Percentiles rank a stretch among this genome's conserved stretches.
Conservation (phyloP, 2,888 invertebrate species). For the Scaptomyza flava region DNA sequence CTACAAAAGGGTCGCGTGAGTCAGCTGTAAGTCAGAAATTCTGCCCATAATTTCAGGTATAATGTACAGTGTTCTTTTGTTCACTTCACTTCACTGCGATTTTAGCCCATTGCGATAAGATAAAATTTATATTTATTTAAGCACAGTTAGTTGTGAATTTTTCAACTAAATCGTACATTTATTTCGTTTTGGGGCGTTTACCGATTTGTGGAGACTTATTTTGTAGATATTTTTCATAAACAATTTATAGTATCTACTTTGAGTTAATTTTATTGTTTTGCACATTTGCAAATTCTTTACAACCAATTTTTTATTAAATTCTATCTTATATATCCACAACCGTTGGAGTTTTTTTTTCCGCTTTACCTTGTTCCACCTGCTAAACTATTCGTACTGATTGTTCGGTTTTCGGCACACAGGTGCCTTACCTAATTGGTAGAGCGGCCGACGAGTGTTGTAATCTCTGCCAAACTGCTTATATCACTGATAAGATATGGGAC, state of each 20-base stretch:
- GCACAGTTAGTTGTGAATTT: constrained; percentile 24
- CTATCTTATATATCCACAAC: constrained; percentile 7
- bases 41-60: not conserved
- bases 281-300: not conserved
- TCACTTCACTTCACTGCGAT: constrained; percentile 33
- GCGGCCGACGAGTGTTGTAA: constrained; percentile 43
- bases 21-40: constrained; percentile 39
- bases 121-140: constrained; percentile 37
- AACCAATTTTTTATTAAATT: not conserved
- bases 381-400: constrained; percentile 72
- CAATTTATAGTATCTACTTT: not conserved
- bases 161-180: constrained; percentile 9
- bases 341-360: constrained; percentile 20
- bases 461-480: constrained; percentile 53
- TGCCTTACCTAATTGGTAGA: constrained; percentile 55
- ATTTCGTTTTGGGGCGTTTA: constrained; percentile 21
- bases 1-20: constrained; percentile 33
- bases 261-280: not conserved
- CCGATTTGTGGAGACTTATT: constrained; percentile 10
- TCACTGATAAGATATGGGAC: constrained; percentile 57
- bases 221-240: constrained; percentile 12
- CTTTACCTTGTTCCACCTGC: constrained; percentile 79
- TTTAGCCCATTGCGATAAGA: constrained; percentile 60
- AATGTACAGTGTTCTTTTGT: constrained; percentile 6
- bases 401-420: constrained; percentile 29